Conservation (phyloP, 2,113 vertebrate species). For the Syrmaticus mikado region DNA sequence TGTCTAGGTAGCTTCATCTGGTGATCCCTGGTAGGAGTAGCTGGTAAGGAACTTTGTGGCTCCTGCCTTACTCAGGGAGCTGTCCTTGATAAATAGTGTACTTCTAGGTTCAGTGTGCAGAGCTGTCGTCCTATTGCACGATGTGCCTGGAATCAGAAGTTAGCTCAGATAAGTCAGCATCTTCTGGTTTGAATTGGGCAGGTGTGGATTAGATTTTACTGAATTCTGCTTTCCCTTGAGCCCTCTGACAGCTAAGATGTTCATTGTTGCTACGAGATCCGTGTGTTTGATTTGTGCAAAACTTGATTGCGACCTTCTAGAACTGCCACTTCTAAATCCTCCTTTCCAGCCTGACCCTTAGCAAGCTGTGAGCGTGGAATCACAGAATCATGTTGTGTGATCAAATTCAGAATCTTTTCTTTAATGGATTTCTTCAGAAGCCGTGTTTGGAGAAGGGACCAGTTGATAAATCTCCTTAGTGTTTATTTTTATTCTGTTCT, state of each 20-base stretch:
- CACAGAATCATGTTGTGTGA: background rate
- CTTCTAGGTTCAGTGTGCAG: rapidly evolving
- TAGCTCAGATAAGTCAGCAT: rapidly evolving
- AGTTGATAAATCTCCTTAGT: background rate
- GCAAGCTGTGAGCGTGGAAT: background rate
- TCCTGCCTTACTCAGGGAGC: rapidly evolving
- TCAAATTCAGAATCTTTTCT: background rate
- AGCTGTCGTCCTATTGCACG: rapidly evolving
- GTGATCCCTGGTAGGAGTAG: background rate
- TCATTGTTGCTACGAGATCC: background rate
- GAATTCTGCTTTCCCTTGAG: background rate
- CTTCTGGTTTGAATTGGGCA: background rate
- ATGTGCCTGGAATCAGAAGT: background rate
- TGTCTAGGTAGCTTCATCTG: background rate
- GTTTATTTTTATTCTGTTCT: background rate
- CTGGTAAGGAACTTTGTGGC: rapidly evolving
- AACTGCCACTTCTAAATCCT: background rate
- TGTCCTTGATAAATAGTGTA: background rate
- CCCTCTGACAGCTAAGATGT: background rate
- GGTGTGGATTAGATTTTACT: background rate
- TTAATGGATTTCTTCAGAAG: background rate
- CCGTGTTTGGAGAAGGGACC: background rate
- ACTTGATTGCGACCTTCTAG: background rate
- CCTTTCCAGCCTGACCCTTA: background rate
- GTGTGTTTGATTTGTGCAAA: background rate